phyloP scores from a whole-genome alignment of 2,888 invertebrate genomes.

The Trichogramma evanescens region DNA sequence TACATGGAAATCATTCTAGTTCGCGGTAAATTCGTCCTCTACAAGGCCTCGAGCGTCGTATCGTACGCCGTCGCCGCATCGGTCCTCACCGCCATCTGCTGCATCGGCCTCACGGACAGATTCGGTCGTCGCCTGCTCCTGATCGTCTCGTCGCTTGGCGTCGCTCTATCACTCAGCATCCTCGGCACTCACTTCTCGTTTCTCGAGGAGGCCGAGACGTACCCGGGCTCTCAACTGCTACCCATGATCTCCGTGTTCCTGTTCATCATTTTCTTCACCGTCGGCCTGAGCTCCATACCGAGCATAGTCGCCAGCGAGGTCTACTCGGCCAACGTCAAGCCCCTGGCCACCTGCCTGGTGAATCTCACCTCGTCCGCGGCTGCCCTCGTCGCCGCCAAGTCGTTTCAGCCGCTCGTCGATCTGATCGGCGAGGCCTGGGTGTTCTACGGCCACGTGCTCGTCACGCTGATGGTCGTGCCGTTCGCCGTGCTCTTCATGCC shows the following conservation, averaged over 20 bases:
- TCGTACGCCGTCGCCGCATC: slow-evolving; percentile 23
- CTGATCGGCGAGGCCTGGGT: slow-evolving; percentile 26
- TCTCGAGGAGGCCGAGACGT: slow-evolving; percentile 21
- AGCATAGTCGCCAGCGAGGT: slow-evolving; percentile 32
- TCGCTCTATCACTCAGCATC: slow-evolving; percentile 21
- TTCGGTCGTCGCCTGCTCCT: slow-evolving; percentile 21
- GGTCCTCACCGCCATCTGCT: slow-evolving; percentile 10
- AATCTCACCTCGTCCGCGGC: slow-evolving; percentile 27
- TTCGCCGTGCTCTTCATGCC: slow-evolving; percentile 22
- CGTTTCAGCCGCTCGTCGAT: slow-evolving; percentile 30
- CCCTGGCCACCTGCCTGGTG: slow-evolving; percentile 26
- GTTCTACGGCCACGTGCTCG: slow-evolving; percentile 28
- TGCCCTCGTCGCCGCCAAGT: slow-evolving; percentile 29
- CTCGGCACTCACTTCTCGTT: slow-evolving; percentile 31
- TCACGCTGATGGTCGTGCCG: slow-evolving; percentile 16
- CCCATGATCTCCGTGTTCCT: slow-evolving; percentile 27
- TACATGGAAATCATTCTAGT: slow-evolving; percentile 31
- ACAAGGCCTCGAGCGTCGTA: slow-evolving; percentile 27
- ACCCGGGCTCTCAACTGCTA: slow-evolving; percentile 26
- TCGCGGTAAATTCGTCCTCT: slow-evolving; percentile 24
- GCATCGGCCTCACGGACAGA: slow-evolving; percentile 22
- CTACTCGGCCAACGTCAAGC: slow-evolving; percentile 32
- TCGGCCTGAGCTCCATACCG: slow-evolving; percentile 28
- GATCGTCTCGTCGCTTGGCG: slow-evolving; percentile 20
- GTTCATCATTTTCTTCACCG: slow-evolving; percentile 19